Conservation (phyloP, 2,113 vertebrate species). For the Hemibagrus wyckioides region DNA sequence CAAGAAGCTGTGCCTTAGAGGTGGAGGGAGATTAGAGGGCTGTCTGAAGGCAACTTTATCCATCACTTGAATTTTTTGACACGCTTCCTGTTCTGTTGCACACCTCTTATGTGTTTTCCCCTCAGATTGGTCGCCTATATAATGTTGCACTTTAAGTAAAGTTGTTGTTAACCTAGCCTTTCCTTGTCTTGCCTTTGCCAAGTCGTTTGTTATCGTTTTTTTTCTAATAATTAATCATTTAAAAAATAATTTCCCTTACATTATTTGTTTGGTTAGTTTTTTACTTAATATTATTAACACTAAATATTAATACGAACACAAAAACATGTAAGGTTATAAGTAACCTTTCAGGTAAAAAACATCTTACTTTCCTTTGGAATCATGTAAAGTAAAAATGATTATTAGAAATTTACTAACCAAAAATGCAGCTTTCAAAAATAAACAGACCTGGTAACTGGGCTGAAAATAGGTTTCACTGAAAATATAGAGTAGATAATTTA, state of each 20-base stretch:
- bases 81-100: neutral
- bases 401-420: neutral
- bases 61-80: neutral
- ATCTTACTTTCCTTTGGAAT: too few relatives aligned
- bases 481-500: neutral
- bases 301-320: too few relatives aligned
- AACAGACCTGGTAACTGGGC: neutral
- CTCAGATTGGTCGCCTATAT: neutral
- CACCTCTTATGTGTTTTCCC: neutral
- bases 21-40: neutral
- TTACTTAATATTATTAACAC: neutral
- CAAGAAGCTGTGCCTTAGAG: neutral
- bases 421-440: neutral
- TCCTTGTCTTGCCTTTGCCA: neutral
- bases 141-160: too few relatives aligned
- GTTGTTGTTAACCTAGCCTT: too few relatives aligned
- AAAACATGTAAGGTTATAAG: too few relatives aligned
- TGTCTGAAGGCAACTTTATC: neutral
- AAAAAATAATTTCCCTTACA: neutral
- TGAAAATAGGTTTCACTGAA: neutral
- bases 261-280: neutral
- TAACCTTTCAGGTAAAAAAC: too few relatives aligned
- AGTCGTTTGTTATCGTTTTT: neutral
- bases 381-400: neutral
- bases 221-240: neutral